A percentile compares a stretch with the other conserved stretches of the same genome.
Conservation (phyloP, 2,797 vertebrate genomes). For the Centroberyx gerrardi region DNA sequence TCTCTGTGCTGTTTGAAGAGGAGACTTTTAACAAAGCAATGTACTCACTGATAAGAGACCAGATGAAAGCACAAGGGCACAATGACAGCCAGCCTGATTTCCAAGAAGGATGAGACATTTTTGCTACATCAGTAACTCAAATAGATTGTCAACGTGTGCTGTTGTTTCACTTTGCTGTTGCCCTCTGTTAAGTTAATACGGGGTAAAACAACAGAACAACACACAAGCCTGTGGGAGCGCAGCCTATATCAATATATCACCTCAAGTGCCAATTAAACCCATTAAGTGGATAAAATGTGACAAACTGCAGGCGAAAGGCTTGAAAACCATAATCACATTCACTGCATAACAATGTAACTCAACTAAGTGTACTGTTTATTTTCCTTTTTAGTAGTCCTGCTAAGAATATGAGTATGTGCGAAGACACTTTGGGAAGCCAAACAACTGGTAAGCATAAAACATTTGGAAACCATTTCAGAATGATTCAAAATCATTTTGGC, state of each 20-base stretch:
- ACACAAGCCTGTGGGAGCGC: conserved; percentile 62
- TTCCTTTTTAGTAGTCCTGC: conserved; percentile 26
- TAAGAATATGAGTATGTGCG: conserved; percentile 35
- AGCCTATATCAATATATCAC: conserved; percentile 76
- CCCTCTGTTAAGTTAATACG: conserved; percentile 63
- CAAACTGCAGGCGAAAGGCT: conserved; percentile 72
- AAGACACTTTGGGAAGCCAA: conserved; percentile 36
- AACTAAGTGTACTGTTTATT: conserved; percentile 49
- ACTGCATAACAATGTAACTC: conserved; percentile 65
- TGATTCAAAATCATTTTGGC: conserved; percentile 16
- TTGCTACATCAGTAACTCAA: conserved; percentile 64
- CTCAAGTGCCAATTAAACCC: conserved; percentile 78
- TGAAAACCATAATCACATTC: conserved; percentile 70
- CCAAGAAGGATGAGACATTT: conserved; percentile 47
- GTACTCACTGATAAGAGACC: conserved; percentile 40
- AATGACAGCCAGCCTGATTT: conserved; percentile 48
- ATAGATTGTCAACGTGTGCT: conserved; percentile 21
- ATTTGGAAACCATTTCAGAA: conserved; percentile 32
- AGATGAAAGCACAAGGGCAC: conserved; percentile 33
- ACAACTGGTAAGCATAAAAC: conserved; percentile 32
- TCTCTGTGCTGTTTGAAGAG: conserved; percentile 12
- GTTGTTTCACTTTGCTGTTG: conserved; percentile 27
- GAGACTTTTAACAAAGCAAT: conserved; percentile 41
- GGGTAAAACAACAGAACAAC: conserved; percentile 67
- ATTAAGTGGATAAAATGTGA: conserved; percentile 78